Evolutionary conservation across 2,113 vertebrate genomes (phyloP).

Genomic region (Tricholaema leucomelas): DNA sequence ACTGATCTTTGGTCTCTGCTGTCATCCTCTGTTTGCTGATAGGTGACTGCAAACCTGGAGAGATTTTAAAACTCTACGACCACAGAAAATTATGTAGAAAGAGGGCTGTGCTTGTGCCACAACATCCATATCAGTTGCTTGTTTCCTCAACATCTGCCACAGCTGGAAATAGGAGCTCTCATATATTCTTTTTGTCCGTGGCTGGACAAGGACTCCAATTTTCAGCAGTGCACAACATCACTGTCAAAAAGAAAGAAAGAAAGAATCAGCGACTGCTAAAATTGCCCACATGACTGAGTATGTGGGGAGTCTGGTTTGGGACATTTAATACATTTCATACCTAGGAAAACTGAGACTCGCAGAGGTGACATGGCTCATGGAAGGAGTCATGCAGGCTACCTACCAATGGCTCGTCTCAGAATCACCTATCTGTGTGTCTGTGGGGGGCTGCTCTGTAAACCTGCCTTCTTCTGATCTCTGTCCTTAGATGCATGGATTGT

Average conservation of each 20-base stretch:
- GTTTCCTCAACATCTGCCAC: not conserved
- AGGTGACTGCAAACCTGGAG: not conserved
- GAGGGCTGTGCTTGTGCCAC: not conserved
- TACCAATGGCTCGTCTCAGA: not conserved
- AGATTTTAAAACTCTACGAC: not conserved
- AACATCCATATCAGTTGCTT: not conserved
- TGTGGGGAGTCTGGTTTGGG: not conserved
- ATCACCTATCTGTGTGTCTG: not conserved
- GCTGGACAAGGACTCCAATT: not conserved
- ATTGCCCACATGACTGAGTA: not conserved
- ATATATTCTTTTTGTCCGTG: not conserved
- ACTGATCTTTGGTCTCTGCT: not conserved
- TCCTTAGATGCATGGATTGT: not conserved
- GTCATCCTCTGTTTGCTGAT: not conserved
- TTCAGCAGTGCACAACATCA: not conserved
- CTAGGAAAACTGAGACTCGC: not conserved
- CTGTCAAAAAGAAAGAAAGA: not conserved
- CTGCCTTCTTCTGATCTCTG: not conserved
- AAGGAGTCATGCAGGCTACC: not conserved
- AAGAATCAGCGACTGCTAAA: not conserved
- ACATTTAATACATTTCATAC: not conserved
- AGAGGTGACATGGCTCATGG: fast-evolving
- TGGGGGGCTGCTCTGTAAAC: not conserved
- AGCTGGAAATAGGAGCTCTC: not conserved
- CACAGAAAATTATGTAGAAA: not conserved